These are phyloP conservation scores for Poeciliopsis presidionis DNA, from an alignment of 2,797 vertebrate genomes.

Conservation along the genomic window DNA sequence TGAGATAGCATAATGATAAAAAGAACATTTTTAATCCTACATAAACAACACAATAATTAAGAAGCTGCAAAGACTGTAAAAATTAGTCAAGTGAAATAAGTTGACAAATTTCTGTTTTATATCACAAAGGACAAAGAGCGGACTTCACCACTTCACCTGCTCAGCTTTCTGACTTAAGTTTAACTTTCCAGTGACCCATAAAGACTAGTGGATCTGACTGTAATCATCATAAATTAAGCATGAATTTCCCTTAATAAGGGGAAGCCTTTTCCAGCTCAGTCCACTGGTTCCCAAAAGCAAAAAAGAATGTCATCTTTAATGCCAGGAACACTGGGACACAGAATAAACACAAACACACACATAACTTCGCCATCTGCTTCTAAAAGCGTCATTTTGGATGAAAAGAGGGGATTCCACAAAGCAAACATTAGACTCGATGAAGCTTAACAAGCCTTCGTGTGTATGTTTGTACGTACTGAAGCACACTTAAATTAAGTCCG, in stretches of 20 bases:
- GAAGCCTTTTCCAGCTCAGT: slow-evolving; percentile 65
- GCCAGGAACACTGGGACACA: slow-evolving; percentile 56
- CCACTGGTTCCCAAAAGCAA: slow-evolving; percentile 70
- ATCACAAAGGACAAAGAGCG: slow-evolving; percentile 16
- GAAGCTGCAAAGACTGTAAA: not conserved
- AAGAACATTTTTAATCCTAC: not conserved
- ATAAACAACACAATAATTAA: not conserved
- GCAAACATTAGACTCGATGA: slow-evolving; percentile 52
- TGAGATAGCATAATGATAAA: not conserved
- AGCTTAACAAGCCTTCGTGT: slow-evolving; percentile 48
- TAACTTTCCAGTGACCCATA: slow-evolving; percentile 53
- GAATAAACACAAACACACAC: slow-evolving; percentile 57
- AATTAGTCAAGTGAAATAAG: slow-evolving; percentile 11
- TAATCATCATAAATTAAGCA: slow-evolving; percentile 76
- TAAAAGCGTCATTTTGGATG: slow-evolving; percentile 63
- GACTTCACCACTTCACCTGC: slow-evolving; percentile 28
- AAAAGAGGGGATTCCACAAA: slow-evolving; percentile 58
- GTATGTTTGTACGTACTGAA: slow-evolving; percentile 42
- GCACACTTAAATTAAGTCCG: slow-evolving; percentile 36
- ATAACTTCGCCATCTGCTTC: slow-evolving; percentile 66
- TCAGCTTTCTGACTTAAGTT: slow-evolving; percentile 47
- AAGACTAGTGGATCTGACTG: slow-evolving; percentile 54
- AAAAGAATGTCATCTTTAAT: slow-evolving; percentile 63
- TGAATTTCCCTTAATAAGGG: slow-evolving; percentile 60
- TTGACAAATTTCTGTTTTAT: slow-evolving; percentile 18